Conservation (phyloP, 1,140 invertebrate genomes). For the Wiebesia pumilae region DNA sequence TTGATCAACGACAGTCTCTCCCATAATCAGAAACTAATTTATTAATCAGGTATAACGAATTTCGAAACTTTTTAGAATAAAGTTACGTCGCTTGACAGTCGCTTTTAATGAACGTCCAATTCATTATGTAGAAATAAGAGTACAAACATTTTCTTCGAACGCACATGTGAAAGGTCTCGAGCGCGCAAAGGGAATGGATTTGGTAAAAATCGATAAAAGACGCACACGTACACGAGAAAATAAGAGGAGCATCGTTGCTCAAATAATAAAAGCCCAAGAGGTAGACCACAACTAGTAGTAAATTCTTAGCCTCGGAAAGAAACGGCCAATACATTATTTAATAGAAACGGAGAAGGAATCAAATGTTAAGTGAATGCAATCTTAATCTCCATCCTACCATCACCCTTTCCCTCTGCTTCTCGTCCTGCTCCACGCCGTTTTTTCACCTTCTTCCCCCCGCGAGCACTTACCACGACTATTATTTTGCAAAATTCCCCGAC, state of each 20-base stretch:
- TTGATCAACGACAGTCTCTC: too few relatives aligned
- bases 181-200: too few relatives aligned
- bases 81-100: neutral
- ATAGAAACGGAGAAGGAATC: slow-evolving; percentile 34
- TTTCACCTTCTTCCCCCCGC: neutral
- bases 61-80: neutral
- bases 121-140: neutral
- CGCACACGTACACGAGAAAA: neutral
- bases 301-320: slow-evolving; percentile 6
- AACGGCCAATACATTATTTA: slow-evolving; percentile 34
- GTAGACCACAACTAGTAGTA: neutral
- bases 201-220: neutral
- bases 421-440: neutral
- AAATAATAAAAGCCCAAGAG: neutral
- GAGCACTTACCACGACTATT: neutral
- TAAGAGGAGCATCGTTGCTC: neutral
- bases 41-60: too few relatives aligned
- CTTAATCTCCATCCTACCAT: slow-evolving; percentile 21
- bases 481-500: slow-evolving; percentile 16
- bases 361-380: slow-evolving; percentile 40
- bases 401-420: neutral
- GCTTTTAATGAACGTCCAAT: neutral
- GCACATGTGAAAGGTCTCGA: neutral
- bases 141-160: neutral
- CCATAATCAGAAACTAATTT: too few relatives aligned